Evolutionary conservation across 2,888 invertebrate genomes (phyloP).

Genomic region (Macaria notata): DNA sequence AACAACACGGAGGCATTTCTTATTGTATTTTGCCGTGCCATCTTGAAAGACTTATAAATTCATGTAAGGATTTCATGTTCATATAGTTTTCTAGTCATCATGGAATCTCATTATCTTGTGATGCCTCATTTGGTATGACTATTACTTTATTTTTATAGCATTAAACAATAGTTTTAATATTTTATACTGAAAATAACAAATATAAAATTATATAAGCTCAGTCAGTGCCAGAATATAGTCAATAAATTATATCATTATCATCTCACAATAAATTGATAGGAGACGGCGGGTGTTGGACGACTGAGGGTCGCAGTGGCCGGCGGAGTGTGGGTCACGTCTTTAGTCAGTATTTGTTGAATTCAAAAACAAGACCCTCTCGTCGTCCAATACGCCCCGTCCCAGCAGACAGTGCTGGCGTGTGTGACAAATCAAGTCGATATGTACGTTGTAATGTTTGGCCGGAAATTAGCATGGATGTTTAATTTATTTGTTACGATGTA

Average conservation of each 20-base stretch:
- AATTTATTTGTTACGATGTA: constrained; percentile 73
- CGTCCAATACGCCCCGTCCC: constrained; percentile 45
- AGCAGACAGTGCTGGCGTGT: constrained; percentile 61
- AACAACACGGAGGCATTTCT: constrained; percentile 74
- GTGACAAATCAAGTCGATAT: constrained; percentile 63
- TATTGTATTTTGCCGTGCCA: constrained; percentile 75
- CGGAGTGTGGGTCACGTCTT: constrained; percentile 31
- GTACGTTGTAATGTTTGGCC: constrained; percentile 75
- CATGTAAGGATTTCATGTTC: constrained; percentile 80
- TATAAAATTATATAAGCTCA: constrained; percentile 48
- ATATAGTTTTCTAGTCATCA: constrained; percentile 81
- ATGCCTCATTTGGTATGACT: constrained; percentile 63
- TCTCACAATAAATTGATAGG: constrained; percentile 42
- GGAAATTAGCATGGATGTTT: constrained; percentile 77
- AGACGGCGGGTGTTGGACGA: constrained; percentile 43
- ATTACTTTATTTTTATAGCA: constrained; percentile 57
- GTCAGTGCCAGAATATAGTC: constrained; percentile 59
- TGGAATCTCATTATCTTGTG: constrained; percentile 77
- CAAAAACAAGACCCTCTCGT: constrained; percentile 37
- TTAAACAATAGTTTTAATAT: constrained; percentile 58
- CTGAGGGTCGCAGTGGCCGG: constrained; percentile 26
- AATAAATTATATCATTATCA: constrained; percentile 46
- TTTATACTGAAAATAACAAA: constrained; percentile 54
- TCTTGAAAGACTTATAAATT: constrained; percentile 78
- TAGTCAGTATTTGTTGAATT: constrained; percentile 32